Evolutionary conservation across 2,888 invertebrate genomes (phyloP).

Genomic region (Platycnemis pennipes): DNA sequence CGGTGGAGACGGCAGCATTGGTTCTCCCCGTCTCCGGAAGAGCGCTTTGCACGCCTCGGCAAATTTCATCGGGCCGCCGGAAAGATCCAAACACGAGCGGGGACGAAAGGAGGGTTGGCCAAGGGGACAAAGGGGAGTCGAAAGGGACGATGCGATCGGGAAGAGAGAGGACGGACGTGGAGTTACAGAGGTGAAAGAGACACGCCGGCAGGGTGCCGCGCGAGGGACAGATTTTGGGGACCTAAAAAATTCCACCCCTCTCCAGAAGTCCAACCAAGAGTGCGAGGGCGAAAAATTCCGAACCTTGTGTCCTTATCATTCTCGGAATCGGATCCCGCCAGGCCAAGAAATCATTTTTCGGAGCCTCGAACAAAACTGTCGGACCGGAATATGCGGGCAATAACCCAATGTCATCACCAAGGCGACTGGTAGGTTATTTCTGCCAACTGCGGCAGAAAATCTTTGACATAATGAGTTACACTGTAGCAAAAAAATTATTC

Average conservation of each 20-base stretch:
- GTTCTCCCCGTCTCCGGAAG: not conserved
- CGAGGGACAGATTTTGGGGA: not conserved
- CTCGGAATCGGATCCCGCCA: not conserved
- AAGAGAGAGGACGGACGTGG: not conserved
- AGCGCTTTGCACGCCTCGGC: not conserved
- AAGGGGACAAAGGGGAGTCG: not conserved
- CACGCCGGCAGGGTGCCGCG: no score
- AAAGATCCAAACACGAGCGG: not conserved
- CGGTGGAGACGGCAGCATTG: no score
- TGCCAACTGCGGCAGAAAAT: no score
- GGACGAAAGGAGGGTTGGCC: not conserved
- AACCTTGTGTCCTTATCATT: not conserved
- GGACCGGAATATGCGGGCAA: not conserved
- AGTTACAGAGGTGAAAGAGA: no score
- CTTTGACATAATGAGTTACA: no score
- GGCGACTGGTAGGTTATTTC: no score
- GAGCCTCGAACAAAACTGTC: not conserved
- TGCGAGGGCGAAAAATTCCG: not conserved
- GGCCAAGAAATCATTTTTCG: not conserved
- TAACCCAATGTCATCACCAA: not conserved
- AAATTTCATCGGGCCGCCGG: not conserved
- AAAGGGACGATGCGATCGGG: not conserved
- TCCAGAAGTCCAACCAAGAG: not conserved
- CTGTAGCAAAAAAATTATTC: no score
- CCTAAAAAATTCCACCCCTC: not conserved